Evolutionary conservation across 2,888 invertebrate species (phyloP).

Genomic region (Octodonta nipae): DNA sequence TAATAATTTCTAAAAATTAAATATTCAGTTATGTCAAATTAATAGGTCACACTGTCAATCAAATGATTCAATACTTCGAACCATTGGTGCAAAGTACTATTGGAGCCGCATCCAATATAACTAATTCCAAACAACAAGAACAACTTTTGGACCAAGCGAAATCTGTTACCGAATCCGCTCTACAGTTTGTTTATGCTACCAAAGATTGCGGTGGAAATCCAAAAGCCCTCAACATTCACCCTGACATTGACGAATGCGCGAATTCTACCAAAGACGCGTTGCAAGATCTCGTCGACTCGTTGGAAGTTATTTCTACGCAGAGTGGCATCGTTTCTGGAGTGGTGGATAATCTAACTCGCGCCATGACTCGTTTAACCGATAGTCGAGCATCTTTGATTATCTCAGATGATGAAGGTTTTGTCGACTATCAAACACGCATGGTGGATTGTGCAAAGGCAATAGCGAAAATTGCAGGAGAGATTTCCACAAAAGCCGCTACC

Average conservation of each 20-base stretch:
- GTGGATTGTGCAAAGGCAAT: constrained; percentile 79
- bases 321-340: constrained; percentile 81
- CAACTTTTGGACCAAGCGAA: constrained; percentile 80
- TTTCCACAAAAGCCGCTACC: constrained; percentile 71
- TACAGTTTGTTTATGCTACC: constrained; percentile 70
- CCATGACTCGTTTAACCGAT: constrained; percentile 71
- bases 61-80: constrained; percentile 67
- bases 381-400: constrained; percentile 61
- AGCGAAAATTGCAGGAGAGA: constrained; percentile 81
- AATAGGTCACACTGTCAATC: constrained; percentile 60
- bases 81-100: constrained; percentile 72
- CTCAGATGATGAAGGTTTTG: constrained; percentile 61
- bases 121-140: constrained; percentile 78
- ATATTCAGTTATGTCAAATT: background rate
- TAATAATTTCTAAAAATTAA: background rate
- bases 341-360: constrained; percentile 78
- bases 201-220: constrained; percentile 90
- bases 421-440: constrained; percentile 96
- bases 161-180: constrained; percentile 85
- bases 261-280: constrained; percentile 67
- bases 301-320: constrained; percentile 73
- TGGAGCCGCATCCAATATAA: constrained; percentile 79
- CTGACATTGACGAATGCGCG: constrained; percentile 70
- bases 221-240: constrained; percentile 62
- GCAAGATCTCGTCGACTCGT: constrained; percentile 62